Conservation (phyloP, 2,113 vertebrate genomes). For the Engystomops pustulosus region DNA sequence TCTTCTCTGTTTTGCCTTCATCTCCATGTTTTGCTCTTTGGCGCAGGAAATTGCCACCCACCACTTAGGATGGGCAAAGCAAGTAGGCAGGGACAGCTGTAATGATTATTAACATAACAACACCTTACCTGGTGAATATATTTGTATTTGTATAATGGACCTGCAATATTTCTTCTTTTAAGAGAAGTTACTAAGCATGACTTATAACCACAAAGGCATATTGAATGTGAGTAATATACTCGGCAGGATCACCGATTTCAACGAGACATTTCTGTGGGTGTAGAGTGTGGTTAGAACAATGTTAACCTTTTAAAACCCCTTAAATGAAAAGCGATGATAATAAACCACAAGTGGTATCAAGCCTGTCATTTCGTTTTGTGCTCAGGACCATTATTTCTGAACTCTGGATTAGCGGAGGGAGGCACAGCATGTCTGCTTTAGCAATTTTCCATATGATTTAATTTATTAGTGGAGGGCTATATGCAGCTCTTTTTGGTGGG, state of each 20-base stretch:
- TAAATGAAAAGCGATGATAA: background rate
- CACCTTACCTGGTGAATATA: background rate
- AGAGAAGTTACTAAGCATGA: background rate
- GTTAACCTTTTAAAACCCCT: slow-evolving; percentile 22
- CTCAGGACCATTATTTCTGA: slow-evolving; percentile 10
- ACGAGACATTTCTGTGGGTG: slow-evolving; percentile 15
- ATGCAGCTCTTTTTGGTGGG: slow-evolving; percentile 5
- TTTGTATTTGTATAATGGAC: background rate
- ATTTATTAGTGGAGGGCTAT: slow-evolving; percentile 25
- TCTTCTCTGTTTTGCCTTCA: too few species aligned
- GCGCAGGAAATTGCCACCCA: too few species aligned
- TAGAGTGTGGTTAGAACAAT: slow-evolving; percentile 10
- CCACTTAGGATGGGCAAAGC: too few species aligned
- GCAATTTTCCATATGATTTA: slow-evolving; percentile 35
- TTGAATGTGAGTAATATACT: slow-evolving; percentile 14
- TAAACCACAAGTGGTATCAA: slow-evolving; percentile 14
- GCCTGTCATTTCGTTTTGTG: slow-evolving; percentile 35
- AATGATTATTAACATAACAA: background rate
- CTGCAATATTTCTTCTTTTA: background rate
- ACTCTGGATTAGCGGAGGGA: background rate
- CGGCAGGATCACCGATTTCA: slow-evolving; percentile 9
- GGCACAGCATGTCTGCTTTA: slow-evolving; percentile 8
- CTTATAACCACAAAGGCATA: slow-evolving; percentile 2
- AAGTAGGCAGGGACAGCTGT: background rate
- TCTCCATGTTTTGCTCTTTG: too few species aligned